Evolutionary conservation across 2,888 invertebrate genomes (phyloP).

Genomic region (Timema podura): DNA sequence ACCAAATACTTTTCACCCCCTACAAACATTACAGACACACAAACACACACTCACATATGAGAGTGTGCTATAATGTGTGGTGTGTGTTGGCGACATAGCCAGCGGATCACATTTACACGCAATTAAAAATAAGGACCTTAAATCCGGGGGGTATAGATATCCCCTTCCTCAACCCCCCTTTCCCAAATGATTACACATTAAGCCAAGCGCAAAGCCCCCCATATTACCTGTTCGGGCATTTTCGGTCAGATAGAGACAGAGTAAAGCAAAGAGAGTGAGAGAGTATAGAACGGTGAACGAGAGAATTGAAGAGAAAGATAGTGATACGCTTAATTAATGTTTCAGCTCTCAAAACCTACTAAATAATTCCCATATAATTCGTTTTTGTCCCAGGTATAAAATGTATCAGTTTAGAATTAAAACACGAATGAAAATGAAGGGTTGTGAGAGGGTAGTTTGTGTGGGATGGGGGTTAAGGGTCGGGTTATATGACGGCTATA

Average conservation of each 20-base stretch:
- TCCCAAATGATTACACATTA: slow-evolving; percentile 25
- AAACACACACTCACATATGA: too few species aligned
- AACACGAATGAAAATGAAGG: too few species aligned
- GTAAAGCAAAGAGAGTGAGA: not conserved
- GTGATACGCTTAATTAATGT: slow-evolving; percentile 27
- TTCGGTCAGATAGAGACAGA: slow-evolving; percentile 4
- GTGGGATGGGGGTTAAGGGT: too few species aligned
- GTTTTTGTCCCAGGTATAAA: not conserved
- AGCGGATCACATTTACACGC: slow-evolving; percentile 30
- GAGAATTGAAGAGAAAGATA: not conserved
- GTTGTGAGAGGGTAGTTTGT: too few species aligned
- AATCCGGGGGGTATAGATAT: slow-evolving; percentile 25
- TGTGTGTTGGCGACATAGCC: not conserved
- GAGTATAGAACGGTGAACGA: not conserved
- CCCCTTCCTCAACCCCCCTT: not conserved
- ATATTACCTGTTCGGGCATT: slow-evolving; percentile 20
- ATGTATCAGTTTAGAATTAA: too few species aligned
- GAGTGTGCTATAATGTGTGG: not conserved
- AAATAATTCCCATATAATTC: slow-evolving; percentile 29
- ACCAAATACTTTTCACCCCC: too few species aligned
- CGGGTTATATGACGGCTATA: too few species aligned
- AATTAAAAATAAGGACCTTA: slow-evolving; percentile 31
- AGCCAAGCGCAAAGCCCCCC: slow-evolving; percentile 21
- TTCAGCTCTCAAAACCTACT: slow-evolving; percentile 28
- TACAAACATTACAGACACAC: too few species aligned